These are phyloP conservation scores for Triplophysa siluroides DNA, from an alignment of 2,113 vertebrate genomes.

Conservation along the genomic window DNA sequence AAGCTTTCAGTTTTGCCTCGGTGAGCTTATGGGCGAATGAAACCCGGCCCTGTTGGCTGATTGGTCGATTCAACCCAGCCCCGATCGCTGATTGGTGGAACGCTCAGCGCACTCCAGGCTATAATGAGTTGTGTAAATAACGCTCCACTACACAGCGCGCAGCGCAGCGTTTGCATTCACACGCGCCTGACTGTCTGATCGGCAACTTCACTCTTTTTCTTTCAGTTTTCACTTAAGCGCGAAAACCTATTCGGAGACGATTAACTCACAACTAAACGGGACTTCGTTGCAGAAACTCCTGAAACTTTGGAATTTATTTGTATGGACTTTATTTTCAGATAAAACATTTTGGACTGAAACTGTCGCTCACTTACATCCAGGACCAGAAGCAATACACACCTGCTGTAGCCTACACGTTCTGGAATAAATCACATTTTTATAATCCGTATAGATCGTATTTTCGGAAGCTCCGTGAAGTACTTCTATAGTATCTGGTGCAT, in stretches of 20 bases:
- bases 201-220: not conserved
- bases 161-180: not conserved
- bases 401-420: not conserved
- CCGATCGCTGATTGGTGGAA: constrained; percentile 70
- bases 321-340: constrained; percentile 33
- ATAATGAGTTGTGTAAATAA: constrained; percentile 78
- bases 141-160: constrained; percentile 58
- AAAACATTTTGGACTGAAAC: constrained; percentile 6
- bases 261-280: not conserved
- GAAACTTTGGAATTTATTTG: constrained; percentile 30
- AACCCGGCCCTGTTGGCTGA: constrained; percentile 71
- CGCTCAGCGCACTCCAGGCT: constrained; percentile 71
- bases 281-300: constrained; percentile 15
- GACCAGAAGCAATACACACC: constrained; percentile 5
- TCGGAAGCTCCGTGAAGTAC: not conserved
- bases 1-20: constrained; percentile 50
- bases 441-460: not conserved
- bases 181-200: not conserved
- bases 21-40: constrained; percentile 64
- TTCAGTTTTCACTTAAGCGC: not conserved
- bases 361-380: constrained; percentile 28
- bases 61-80: constrained; percentile 75
- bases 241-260: not conserved
- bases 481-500: no score
- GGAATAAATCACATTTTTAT: constrained; percentile 2